Evolutionary conservation across 92 coral and sea anemone genomes (phyloP).

Genomic region (Phymanthus crucifer): DNA sequence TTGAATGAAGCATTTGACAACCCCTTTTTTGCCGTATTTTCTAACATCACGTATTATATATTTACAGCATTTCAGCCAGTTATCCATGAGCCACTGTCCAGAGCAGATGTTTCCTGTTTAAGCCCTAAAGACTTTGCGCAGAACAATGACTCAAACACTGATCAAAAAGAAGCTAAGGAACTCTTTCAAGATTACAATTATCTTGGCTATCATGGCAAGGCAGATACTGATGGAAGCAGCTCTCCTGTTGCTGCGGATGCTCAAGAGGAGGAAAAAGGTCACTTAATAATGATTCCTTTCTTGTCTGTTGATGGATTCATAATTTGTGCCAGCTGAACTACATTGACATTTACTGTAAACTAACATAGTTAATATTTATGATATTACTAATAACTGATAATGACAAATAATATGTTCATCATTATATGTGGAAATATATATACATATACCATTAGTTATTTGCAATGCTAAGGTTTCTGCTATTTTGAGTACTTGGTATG

Average conservation of each 20-base stretch:
- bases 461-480: no score
- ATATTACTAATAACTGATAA: no score
- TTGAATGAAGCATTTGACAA: no score
- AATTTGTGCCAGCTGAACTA: no score
- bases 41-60: background rate
- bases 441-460: no score
- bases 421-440: no score
- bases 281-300: background rate
- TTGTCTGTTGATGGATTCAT: background rate
- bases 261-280: background rate
- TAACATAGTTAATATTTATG: no score
- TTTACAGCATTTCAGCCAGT: slow-evolving; percentile 77
- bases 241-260: background rate
- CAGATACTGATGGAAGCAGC: background rate
- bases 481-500: no score
- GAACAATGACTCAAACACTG: background rate
- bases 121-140: slow-evolving; percentile 24
- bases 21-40: background rate
- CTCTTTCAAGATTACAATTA: background rate
- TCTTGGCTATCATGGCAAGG: background rate
- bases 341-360: no score
- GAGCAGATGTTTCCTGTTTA: slow-evolving; percentile 36
- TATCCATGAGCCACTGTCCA: slow-evolving; percentile 86
- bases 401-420: no score
- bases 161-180: background rate